A percentile compares a stretch with the other conserved stretches of the same genome.
phyloP scores from a whole-genome alignment of 2,113 vertebrate genomes.

The Xiphophorus hellerii region DNA sequence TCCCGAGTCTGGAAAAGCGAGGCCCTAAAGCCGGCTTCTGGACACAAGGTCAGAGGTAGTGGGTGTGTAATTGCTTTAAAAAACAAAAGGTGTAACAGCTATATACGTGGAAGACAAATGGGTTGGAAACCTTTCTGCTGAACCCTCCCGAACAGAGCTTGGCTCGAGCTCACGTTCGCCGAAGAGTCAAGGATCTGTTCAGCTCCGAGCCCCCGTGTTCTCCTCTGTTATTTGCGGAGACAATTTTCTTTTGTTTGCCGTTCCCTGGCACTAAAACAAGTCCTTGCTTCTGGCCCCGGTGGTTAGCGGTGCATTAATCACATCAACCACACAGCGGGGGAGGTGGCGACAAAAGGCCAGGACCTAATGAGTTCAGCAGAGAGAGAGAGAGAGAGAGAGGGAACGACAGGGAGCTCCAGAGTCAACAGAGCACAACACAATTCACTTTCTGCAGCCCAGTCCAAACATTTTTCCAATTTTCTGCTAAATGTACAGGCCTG shows the following conservation, averaged over 20 bases:
- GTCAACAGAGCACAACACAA: slow-evolving; percentile 29
- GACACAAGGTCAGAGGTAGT: slow-evolving; percentile 55
- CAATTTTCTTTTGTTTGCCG: slow-evolving; percentile 68
- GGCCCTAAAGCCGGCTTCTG: slow-evolving; percentile 55
- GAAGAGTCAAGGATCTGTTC: slow-evolving; percentile 32
- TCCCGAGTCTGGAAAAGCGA: slow-evolving; percentile 27
- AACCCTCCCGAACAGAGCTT: slow-evolving; percentile 43
- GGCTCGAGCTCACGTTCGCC: slow-evolving; percentile 33
- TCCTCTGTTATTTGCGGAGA: slow-evolving; percentile 55
- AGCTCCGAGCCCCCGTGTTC: slow-evolving; percentile 35
- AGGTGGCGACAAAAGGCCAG: slow-evolving; percentile 61
- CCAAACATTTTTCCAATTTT: slow-evolving; percentile 58
- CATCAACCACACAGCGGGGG: slow-evolving; percentile 53
- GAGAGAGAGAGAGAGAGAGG: slow-evolving; percentile 49
- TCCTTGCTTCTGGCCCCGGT: slow-evolving; percentile 53
- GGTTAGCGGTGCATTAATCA: slow-evolving; percentile 74
- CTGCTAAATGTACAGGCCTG: slow-evolving; percentile 67
- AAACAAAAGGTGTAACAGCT: slow-evolving; percentile 51
- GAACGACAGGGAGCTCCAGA: slow-evolving; percentile 39
- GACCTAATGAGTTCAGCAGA: slow-evolving; percentile 71
- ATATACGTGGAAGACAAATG: slow-evolving; percentile 45
- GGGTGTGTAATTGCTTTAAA: slow-evolving; percentile 65
- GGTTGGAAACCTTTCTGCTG: slow-evolving; percentile 44
- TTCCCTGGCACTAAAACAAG: slow-evolving; percentile 68
- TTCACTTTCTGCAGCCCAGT: slow-evolving; percentile 48